Evolutionary conservation across 2,888 invertebrate genomes (phyloP).

Genomic region (Ernsta delagoae): DNA sequence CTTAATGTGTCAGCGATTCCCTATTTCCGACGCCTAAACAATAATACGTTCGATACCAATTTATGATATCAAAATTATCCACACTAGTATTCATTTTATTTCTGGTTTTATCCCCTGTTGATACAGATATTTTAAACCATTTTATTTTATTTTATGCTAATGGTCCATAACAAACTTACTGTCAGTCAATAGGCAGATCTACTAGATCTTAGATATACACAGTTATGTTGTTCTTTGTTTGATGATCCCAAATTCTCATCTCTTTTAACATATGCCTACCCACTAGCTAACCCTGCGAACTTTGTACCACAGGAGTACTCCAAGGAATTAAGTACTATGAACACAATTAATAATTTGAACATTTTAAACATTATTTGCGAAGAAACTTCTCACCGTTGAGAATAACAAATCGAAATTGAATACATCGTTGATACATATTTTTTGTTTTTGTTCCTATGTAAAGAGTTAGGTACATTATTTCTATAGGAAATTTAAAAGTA

Average conservation of each 20-base stretch:
- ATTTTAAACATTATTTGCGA: not conserved
- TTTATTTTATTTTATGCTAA: too few relatives aligned
- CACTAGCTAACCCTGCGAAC: too few relatives aligned
- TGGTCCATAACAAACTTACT: too few relatives aligned
- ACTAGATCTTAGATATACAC: too few relatives aligned
- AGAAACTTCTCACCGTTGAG: not conserved
- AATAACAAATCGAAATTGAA: not conserved
- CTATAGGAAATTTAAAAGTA: too few relatives aligned
- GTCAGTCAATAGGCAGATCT: not conserved
- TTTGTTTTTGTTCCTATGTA: too few relatives aligned
- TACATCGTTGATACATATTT: too few relatives aligned
- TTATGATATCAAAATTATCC: conserved; percentile 2
- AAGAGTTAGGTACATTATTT: too few relatives aligned
- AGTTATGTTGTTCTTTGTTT: too few relatives aligned
- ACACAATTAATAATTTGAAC: not conserved
- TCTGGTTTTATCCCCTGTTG: not conserved
- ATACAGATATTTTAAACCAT: not conserved
- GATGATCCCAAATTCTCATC: not conserved
- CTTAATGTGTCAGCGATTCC: conserved; percentile 30
- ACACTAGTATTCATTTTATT: not conserved
- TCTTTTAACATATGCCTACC: not conserved
- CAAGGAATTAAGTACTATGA: not conserved
- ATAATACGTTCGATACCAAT: conserved; percentile 4
- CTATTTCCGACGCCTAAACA: conserved; percentile 3
- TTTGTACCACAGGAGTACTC: not conserved